A percentile compares a stretch with the other conserved stretches of the same genome.
Evolutionary conservation across 2,797 vertebrate species (phyloP).

Genomic region (Sibirionetta formosa): DNA sequence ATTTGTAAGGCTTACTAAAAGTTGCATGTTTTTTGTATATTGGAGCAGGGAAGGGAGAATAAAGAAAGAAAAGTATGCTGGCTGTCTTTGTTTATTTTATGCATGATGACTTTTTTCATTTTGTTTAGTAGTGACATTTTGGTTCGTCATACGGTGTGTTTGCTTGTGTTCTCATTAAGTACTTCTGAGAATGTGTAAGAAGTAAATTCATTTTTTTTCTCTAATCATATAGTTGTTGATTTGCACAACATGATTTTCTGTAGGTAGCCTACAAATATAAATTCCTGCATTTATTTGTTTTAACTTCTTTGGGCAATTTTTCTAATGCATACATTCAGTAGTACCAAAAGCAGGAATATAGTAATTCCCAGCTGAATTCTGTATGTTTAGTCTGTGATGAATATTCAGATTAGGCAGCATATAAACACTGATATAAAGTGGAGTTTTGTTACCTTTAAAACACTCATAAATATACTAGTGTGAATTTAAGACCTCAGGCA

Average conservation of each 20-base stretch:
- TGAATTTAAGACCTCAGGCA: slow-evolving; percentile 3
- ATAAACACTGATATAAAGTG: slow-evolving; percentile 44
- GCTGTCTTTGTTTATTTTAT: background rate
- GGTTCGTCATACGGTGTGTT: background rate
- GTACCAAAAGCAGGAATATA: background rate
- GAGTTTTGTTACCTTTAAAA: background rate
- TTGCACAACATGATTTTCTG: background rate
- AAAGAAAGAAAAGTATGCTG: background rate
- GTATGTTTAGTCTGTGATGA: slow-evolving; percentile 32
- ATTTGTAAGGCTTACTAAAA: background rate
- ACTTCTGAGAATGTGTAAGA: background rate
- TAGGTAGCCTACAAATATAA: background rate
- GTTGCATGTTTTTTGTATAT: background rate
- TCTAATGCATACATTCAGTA: background rate
- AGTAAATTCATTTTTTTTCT: background rate
- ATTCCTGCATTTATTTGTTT: background rate
- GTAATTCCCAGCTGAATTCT: slow-evolving; percentile 17
- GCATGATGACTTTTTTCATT: background rate
- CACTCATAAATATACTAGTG: background rate
- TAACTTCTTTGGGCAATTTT: slow-evolving; percentile 7
- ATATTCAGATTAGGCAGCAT: slow-evolving; percentile 53
- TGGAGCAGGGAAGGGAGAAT: background rate
- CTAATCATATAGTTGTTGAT: background rate
- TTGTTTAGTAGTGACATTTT: background rate
- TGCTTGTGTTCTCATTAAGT: background rate